Conservation (phyloP, 2,113 vertebrate species). For the Scopus umbretta region DNA sequence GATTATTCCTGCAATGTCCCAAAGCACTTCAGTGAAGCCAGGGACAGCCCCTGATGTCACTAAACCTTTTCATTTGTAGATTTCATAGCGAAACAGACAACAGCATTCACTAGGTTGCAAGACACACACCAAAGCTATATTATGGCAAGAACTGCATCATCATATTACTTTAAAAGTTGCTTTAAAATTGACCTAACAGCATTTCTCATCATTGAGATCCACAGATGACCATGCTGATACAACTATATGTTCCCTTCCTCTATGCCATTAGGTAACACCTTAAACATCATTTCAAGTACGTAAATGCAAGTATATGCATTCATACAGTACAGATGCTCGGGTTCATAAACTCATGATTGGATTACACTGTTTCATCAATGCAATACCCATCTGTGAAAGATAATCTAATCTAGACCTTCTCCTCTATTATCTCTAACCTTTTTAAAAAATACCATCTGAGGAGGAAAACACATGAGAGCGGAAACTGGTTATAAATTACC, state of each 20-base stretch:
- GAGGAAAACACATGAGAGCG: neutral
- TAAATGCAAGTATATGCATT: slow-evolving; percentile 12
- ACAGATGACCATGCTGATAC: slow-evolving; percentile 5
- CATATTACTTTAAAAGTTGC: slow-evolving; percentile 51
- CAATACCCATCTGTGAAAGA: neutral
- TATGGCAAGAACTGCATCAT: slow-evolving; percentile 53
- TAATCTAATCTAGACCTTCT: neutral
- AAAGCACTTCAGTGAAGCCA: neutral
- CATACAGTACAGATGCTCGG: neutral
- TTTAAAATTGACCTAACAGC: slow-evolving; percentile 47
- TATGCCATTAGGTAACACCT: neutral
- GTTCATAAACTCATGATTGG: neutral
- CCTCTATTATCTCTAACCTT: neutral
- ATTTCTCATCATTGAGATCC: neutral
- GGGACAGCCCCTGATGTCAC: neutral
- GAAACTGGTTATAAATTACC: neutral
- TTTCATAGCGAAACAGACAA: slow-evolving; percentile 11
- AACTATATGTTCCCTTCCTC: neutral
- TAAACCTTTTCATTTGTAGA: neutral
- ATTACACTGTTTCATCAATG: neutral
- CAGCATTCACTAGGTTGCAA: neutral
- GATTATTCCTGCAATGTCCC: neutral
- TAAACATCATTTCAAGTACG: neutral
- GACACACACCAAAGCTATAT: neutral
- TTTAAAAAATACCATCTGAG: neutral